Percentiles rank a stretch among this genome's conserved stretches.
Conservation (phyloP, 1,140 invertebrate species). For the Harpegnathos saltator region DNA sequence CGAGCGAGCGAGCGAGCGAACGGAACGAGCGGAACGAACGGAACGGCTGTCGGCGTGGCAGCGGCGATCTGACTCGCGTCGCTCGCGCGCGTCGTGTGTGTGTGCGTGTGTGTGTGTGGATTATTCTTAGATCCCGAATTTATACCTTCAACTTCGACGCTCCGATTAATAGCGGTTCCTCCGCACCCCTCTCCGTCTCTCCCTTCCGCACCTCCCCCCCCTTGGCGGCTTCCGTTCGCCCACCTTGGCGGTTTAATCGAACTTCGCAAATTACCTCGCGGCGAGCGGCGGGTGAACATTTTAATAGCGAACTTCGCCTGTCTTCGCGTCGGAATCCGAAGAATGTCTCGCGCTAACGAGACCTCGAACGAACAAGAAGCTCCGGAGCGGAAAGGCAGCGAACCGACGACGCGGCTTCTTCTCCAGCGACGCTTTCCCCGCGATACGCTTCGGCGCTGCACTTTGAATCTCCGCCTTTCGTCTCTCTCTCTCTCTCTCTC, state of each 20-base stretch:
- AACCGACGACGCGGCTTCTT: background rate
- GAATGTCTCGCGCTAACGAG: conserved; percentile 40
- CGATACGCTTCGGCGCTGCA: background rate
- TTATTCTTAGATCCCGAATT: conserved; percentile 31
- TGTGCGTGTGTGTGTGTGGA: no score
- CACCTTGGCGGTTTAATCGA: conserved; percentile 29
- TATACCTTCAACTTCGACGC: conserved; percentile 11
- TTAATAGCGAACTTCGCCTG: conserved; percentile 38
- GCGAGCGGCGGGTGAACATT: conserved; percentile 30
- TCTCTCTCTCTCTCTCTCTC: no score
- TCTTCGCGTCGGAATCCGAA: conserved; percentile 29
- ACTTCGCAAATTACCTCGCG: conserved; percentile 51
- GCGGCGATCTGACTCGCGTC: conserved; percentile 3
- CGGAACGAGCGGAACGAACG: background rate
- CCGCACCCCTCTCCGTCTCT: no score
- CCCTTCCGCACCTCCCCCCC: no score
- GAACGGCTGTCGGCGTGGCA: background rate
- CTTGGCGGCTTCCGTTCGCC: background rate
- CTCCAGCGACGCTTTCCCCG: background rate
- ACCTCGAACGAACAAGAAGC: background rate
- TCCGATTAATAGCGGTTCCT: conserved; percentile 19
- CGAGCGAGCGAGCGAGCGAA: no score
- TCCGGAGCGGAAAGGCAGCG: conserved; percentile 19
- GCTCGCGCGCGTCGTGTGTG: no score
- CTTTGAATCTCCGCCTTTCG: background rate